These are phyloP conservation scores for Ips typographus DNA, from an alignment of 1,140 invertebrate species.

Conservation along the genomic window DNA sequence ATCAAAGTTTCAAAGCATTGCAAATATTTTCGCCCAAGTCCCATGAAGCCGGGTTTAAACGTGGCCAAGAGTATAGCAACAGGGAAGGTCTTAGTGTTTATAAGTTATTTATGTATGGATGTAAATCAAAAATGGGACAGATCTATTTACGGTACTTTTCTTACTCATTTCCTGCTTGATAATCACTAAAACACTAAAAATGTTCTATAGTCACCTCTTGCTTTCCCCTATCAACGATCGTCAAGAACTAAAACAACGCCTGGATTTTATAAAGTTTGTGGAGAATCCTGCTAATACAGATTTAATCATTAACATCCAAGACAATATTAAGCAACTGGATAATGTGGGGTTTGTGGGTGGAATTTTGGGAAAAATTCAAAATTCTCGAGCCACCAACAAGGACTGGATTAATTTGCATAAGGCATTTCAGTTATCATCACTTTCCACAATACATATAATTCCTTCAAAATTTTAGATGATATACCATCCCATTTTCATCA, in stretches of 20 bases:
- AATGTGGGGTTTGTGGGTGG: conserved; percentile 16
- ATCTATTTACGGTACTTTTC: conserved; percentile 56
- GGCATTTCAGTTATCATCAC: conserved; percentile 47
- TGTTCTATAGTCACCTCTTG: conserved; percentile 51
- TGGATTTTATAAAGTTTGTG: conserved; percentile 65
- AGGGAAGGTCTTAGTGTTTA: conserved; percentile 74
- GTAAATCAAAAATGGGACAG: conserved; percentile 64
- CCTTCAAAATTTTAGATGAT: conserved; percentile 44
- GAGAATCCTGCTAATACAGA: conserved; percentile 58
- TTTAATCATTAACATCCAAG: conserved; percentile 58
- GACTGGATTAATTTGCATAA: conserved; percentile 70
- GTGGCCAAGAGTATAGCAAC: conserved; percentile 56
- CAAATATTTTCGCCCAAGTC: conserved; percentile 72
- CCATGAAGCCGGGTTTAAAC: conserved; percentile 78
- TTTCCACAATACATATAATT: neutral
- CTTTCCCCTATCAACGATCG: conserved; percentile 62
- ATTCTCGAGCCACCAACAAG: conserved; percentile 60
- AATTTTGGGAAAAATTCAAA: conserved; percentile 62
- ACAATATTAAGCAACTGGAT: conserved; percentile 55
- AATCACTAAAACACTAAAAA: neutral
- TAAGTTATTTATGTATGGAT: conserved; percentile 67
- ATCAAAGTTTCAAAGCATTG: conserved; percentile 69
- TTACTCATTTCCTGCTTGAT: neutral
- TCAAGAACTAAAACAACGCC: conserved; percentile 57
- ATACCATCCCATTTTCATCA: conserved; percentile 44